These are phyloP conservation scores for Coregonus suidteri DNA, from an alignment of 2,797 vertebrate genomes.

Conservation along the genomic window DNA sequence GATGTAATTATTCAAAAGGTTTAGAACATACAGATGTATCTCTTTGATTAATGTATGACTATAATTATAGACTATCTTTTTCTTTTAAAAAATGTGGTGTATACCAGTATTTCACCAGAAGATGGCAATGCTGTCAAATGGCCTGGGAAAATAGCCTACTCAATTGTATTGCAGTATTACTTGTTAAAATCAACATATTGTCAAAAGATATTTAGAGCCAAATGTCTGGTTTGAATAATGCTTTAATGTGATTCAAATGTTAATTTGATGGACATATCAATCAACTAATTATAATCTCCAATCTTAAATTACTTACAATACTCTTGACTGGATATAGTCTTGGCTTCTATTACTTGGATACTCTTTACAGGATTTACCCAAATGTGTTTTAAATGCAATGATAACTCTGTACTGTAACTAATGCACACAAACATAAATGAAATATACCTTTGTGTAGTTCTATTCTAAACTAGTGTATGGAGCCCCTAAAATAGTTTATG, in stretches of 20 bases:
- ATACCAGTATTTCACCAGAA: constrained; percentile 34
- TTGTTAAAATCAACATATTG: neutral
- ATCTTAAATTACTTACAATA: too few species aligned
- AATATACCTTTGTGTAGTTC: neutral
- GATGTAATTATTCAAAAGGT: neutral
- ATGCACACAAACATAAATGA: too few species aligned
- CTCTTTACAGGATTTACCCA: too few species aligned
- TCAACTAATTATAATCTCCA: too few species aligned
- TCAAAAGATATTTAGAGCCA: neutral
- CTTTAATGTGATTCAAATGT: neutral
- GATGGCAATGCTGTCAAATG: constrained; percentile 36
- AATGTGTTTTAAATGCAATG: too few species aligned
- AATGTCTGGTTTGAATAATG: neutral
- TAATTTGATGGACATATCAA: too few species aligned
- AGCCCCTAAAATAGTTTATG: too few species aligned
- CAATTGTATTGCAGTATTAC: constrained; percentile 3
- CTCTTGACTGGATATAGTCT: too few species aligned
- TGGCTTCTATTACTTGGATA: too few species aligned
- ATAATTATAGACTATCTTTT: neutral
- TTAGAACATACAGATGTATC: neutral
- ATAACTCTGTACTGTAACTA: too few species aligned
- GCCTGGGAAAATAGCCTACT: too few species aligned
- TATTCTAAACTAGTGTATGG: neutral
- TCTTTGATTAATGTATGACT: neutral
- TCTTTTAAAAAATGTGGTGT: neutral